These are phyloP conservation scores for Hycleus phaleratus DNA, from an alignment of 1,140 invertebrate species.

Conservation along the genomic window DNA sequence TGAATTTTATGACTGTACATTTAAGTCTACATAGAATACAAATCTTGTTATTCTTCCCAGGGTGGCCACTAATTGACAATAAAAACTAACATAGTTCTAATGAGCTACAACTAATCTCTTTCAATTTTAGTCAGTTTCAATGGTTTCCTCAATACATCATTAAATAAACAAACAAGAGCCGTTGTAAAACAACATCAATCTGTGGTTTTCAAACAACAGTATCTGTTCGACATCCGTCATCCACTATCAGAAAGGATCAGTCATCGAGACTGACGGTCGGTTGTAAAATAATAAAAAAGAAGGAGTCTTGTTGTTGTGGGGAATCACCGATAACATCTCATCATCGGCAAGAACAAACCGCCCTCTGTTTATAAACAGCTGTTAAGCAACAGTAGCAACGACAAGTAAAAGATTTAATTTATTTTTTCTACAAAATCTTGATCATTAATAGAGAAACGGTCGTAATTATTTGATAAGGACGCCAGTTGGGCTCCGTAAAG, in stretches of 20 bases:
- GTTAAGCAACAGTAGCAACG: constrained; percentile 15
- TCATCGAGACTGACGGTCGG: constrained; percentile 3
- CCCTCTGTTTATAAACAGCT: constrained; percentile 15
- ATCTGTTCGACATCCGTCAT: constrained; percentile 6
- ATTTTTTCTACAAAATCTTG: constrained; percentile 21
- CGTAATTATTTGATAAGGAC: constrained; percentile 28
- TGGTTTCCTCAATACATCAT: neutral
- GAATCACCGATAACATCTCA: constrained; percentile 21
- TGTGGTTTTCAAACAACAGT: neutral
- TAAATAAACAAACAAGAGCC: neutral
- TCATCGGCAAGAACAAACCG: constrained; percentile 14
- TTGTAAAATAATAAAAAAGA: too few relatives aligned
- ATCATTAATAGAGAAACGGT: constrained; percentile 17
- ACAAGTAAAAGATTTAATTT: constrained; percentile 22
- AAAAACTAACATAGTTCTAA: too few relatives aligned
- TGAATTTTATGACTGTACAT: constrained; percentile 1
- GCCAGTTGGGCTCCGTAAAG: constrained; percentile 17
- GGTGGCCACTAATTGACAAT: constrained; percentile 1
- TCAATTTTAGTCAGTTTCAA: neutral
- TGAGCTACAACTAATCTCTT: neutral
- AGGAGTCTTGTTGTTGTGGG: neutral
- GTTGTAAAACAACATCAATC: constrained; percentile 8
- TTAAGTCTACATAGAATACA: neutral
- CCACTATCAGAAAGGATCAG: constrained; percentile 7
- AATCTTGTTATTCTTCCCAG: neutral